phyloP scores from a whole-genome alignment of 1,140 invertebrate species.

The Meloidogyne floridensis region DNA sequence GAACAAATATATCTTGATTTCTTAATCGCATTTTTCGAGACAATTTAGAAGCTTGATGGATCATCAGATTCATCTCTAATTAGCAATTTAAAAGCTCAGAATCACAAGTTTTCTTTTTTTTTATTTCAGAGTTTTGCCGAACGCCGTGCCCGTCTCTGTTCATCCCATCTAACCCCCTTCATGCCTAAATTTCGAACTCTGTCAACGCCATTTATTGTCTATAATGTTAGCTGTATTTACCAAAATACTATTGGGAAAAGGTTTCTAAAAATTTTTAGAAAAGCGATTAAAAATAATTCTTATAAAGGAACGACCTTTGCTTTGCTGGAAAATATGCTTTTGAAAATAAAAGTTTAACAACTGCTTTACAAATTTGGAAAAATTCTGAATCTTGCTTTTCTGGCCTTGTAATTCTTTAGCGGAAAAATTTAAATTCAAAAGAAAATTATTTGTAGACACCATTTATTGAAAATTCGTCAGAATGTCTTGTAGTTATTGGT shows the following conservation, averaged over 20 bases:
- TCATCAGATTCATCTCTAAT: too few relatives aligned
- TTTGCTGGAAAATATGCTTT: too few relatives aligned
- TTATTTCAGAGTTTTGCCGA: not conserved
- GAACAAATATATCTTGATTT: too few relatives aligned
- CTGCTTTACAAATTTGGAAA: not conserved
- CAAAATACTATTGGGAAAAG: too few relatives aligned
- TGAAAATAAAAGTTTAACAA: not conserved
- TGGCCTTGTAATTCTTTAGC: not conserved
- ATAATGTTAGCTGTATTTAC: not conserved
- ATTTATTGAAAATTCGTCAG: not conserved
- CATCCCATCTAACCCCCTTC: not conserved
- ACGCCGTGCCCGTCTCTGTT: not conserved
- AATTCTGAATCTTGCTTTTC: not conserved
- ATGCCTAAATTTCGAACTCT: not conserved
- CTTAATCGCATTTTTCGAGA: too few relatives aligned
- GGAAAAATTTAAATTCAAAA: not conserved
- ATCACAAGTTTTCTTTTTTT: too few relatives aligned
- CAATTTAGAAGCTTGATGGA: too few relatives aligned
- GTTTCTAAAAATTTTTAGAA: too few relatives aligned
- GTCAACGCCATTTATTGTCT: not conserved
- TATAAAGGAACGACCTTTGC: too few relatives aligned
- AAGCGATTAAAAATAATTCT: too few relatives aligned
- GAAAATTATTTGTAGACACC: not conserved
- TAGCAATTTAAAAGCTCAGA: too few relatives aligned
- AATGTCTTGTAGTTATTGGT: not conserved